Conservation (phyloP, 2,888 invertebrate genomes). For the Macrophya alboannulata region DNA sequence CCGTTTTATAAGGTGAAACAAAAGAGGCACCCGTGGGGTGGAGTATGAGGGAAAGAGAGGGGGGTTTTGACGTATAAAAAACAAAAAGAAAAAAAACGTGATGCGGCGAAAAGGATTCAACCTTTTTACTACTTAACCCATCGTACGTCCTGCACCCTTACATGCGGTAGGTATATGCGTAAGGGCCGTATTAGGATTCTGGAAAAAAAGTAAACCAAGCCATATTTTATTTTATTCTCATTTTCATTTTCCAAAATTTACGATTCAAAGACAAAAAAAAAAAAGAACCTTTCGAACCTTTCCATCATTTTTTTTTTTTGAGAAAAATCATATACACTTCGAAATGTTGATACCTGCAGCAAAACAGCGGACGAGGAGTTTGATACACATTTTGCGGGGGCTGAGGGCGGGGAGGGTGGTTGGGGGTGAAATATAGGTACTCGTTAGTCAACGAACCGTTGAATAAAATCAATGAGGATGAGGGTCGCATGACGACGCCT, state of each 20-base stretch:
- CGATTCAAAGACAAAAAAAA: too few species aligned
- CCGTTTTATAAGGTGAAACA: conserved; percentile 59
- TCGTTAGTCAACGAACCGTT: conserved; percentile 43
- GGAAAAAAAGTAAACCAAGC: background rate
- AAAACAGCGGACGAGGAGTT: background rate
- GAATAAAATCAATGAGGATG: conserved; percentile 46
- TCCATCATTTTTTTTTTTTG: background rate
- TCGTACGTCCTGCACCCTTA: background rate
- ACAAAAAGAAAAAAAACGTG: background rate
- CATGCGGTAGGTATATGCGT: background rate
- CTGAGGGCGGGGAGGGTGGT: background rate
- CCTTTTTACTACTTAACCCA: background rate
- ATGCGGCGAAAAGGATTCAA: conserved; percentile 10
- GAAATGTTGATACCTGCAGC: too few species aligned
- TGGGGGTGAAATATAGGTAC: conserved; percentile 1
- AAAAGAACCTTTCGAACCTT: background rate
- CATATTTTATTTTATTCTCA: background rate
- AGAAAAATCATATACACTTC: too few species aligned
- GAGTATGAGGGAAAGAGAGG: too few species aligned
- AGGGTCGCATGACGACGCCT: conserved; percentile 7
- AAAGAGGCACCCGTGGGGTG: conserved; percentile 44
- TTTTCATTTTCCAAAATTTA: background rate
- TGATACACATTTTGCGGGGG: conserved; percentile 5
- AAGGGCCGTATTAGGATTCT: background rate
- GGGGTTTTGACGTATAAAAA: background rate